Base-by-base conservation (phyloP, 1,140 invertebrate species). In the Habropoda laboriosa region DNA sequence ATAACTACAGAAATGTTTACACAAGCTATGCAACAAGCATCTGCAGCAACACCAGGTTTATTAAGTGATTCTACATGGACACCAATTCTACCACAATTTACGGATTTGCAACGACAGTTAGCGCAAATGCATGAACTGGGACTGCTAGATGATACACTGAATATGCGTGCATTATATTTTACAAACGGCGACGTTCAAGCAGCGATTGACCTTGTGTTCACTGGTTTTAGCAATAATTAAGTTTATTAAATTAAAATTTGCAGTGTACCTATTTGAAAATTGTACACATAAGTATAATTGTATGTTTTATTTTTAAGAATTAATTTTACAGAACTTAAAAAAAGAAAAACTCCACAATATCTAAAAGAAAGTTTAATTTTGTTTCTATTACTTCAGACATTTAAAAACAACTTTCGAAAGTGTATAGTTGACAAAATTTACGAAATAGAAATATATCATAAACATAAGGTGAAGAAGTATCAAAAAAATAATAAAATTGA, bases 101-200 rank as follows among this genome's bases (percentile, higher is more conserved):
- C 85, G 10, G 89, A 93, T 71, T 70, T 93, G 3, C 90, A 91
- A 38, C 82, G 77, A 47, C 97, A 98, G 91, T 92, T 99, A 71
- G 95, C 97, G 60, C 96, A 97, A 89, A 95, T 99, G 94, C 94
- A 96, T 45, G 95, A 96, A 81, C 97, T 99, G 95, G 98, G 98
- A 55, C 96, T 99, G 87, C 94, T 95, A 3, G 96, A 99, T 92
- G 95, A 97, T 85, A 95, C 96, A 58, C 94, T 96, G 30, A 99
- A 99, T 92, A 91, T 98, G 38, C 96, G 96, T 92, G 97, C 97
- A 30, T 92, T 98, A 40, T 95, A 95, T 80, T 94, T 97, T 24
- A 96, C 97, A 12, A 95, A 96, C 89, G 97, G 97, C 4, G 96
- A 98, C 93, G 95, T 98, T 4, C 97, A 97, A 91, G 96, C 96